These are phyloP conservation scores for Euspilapteryx auroguttella DNA, from an alignment of 2,888 invertebrate species.

Conservation along the genomic window DNA sequence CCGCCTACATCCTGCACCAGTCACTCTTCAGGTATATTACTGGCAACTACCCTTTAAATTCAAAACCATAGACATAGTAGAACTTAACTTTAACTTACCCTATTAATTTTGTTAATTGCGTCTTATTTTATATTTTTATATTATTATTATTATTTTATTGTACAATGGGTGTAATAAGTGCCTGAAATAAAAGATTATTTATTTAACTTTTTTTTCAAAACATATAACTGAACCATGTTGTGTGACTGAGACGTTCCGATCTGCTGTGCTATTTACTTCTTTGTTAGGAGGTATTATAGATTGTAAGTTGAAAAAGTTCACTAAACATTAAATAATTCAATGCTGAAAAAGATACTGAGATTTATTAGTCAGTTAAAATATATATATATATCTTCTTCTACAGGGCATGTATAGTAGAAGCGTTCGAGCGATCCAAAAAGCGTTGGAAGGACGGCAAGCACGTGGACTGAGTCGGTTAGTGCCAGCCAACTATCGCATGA, in stretches of 20 bases:
- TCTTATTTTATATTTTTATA: too few relatives aligned
- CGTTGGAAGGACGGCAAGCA: constrained; percentile 45
- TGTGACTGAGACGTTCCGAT: too few relatives aligned
- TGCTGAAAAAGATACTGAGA: neutral
- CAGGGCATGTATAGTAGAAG: constrained; percentile 76
- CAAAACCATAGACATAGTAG: neutral
- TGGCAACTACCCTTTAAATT: neutral
- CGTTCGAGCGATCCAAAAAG: constrained; percentile 71
- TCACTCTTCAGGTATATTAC: constrained; percentile 77
- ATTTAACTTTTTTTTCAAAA: too few relatives aligned
- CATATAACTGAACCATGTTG: too few relatives aligned
- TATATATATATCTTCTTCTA: constrained; percentile 17
- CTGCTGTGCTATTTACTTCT: too few relatives aligned
- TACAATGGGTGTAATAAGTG: too few relatives aligned
- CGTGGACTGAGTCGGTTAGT: too few relatives aligned
- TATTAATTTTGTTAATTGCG: too few relatives aligned
- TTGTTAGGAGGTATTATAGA: too few relatives aligned
- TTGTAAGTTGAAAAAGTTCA: neutral
- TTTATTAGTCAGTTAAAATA: neutral
- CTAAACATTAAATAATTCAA: neutral
- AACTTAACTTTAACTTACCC: neutral
- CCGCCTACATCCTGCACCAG: constrained; percentile 85
- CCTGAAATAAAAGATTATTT: too few relatives aligned
- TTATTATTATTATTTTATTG: too few relatives aligned
- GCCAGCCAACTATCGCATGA: constrained; percentile 13